phyloP scores from a whole-genome alignment of 2,888 invertebrate genomes.

The Arge pagana region DNA sequence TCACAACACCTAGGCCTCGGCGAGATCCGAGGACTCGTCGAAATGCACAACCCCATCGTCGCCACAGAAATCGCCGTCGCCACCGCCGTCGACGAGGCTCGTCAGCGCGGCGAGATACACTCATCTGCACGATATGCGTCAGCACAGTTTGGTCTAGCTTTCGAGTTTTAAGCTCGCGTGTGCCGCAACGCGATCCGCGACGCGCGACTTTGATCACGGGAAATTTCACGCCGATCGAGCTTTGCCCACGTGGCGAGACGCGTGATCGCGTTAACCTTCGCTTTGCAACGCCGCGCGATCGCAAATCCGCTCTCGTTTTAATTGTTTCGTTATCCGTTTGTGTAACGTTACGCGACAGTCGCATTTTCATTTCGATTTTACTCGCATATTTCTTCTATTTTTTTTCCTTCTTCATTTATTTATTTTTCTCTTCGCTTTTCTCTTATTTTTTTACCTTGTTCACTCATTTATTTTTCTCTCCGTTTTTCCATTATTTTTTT shows the following conservation, averaged over 20 bases:
- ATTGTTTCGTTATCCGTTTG: too few species aligned
- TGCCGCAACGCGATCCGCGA: too few species aligned
- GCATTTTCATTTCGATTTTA: too few species aligned
- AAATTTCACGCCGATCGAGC: background rate
- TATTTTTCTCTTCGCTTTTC: too few species aligned
- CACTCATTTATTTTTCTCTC: background rate
- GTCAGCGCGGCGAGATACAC: slow-evolving; percentile 44
- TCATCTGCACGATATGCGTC: slow-evolving; percentile 52
- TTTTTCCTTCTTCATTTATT: too few species aligned
- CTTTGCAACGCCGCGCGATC: background rate
- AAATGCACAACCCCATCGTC: slow-evolving; percentile 47
- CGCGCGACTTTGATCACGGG: background rate
- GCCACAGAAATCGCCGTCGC: slow-evolving; percentile 48
- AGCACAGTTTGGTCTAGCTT: slow-evolving; percentile 52
- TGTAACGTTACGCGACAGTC: too few species aligned
- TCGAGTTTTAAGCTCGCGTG: too few species aligned
- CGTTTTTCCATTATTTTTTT: background rate
- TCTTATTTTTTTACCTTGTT: background rate
- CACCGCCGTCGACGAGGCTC: slow-evolving; percentile 51
- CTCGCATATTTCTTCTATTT: too few species aligned
- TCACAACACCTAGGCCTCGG: slow-evolving; percentile 52
- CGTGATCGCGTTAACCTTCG: too few species aligned
- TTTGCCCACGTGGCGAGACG: background rate
- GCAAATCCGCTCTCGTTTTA: too few species aligned
- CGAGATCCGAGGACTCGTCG: slow-evolving; percentile 40